phyloP scores from a whole-genome alignment of 92 coral and sea anemone species.

The Zoanthus sociatus region DNA sequence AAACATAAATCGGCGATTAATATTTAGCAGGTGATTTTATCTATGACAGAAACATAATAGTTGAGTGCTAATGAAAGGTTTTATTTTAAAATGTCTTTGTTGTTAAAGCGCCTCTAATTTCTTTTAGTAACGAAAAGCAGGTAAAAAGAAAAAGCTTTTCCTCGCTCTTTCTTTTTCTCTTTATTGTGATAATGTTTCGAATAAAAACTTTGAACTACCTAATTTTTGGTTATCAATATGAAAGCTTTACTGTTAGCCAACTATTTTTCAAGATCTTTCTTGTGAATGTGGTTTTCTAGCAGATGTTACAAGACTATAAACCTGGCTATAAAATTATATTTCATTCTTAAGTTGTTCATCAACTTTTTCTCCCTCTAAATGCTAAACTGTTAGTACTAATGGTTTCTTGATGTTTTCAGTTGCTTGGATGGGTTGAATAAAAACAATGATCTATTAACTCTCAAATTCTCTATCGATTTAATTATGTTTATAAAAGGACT shows the following conservation, averaged over 20 bases:
- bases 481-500: no score
- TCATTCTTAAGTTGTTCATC: neutral
- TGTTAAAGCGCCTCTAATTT: neutral
- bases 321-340: neutral
- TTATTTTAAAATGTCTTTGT: neutral
- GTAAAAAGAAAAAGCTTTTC: neutral
- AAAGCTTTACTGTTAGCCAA: neutral
- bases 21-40: neutral
- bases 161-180: neutral
- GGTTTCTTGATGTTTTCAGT: no score
- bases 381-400: no score
- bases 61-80: neutral
- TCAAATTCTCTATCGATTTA: no score
- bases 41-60: neutral
- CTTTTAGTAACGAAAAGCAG: neutral
- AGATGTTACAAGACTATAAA: constrained; percentile 12
- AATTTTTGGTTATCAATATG: neutral
- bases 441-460: no score
- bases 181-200: neutral
- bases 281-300: neutral
- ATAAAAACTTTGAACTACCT: neutral
- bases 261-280: neutral
- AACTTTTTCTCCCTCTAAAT: no score
- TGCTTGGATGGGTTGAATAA: no score
- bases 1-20: neutral